phyloP scores from a whole-genome alignment of 2,797 vertebrate species.

The Graptemys geographica region DNA sequence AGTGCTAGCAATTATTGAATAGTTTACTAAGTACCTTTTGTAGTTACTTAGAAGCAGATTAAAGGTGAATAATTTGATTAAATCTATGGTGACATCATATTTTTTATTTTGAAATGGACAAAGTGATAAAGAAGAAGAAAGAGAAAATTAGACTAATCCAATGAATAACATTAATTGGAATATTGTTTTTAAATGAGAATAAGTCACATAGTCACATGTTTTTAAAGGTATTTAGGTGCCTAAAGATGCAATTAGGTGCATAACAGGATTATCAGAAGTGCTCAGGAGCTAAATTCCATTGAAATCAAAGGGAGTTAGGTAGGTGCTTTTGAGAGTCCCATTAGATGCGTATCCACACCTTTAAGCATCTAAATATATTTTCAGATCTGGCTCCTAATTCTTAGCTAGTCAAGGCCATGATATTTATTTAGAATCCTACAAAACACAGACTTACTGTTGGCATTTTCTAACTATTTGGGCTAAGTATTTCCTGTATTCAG shows the following conservation, averaged over 20 bases:
- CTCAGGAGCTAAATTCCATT: neutral
- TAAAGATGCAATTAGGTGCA: neutral
- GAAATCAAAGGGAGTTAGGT: neutral
- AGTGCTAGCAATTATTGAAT: neutral
- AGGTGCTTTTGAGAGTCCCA: neutral
- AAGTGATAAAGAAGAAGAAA: neutral
- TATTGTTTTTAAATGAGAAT: conserved; percentile 4
- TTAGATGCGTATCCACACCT: neutral
- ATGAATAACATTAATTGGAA: neutral
- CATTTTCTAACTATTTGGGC: neutral
- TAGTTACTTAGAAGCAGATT: neutral
- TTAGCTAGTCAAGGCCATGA: neutral
- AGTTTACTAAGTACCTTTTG: neutral
- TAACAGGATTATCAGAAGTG: neutral
- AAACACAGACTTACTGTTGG: neutral
- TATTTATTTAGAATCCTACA: neutral
- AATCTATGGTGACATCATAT: neutral
- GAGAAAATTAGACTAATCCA: neutral
- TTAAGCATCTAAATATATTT: neutral
- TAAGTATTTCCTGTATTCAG: neutral
- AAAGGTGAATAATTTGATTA: conserved; percentile 6
- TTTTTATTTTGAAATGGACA: conserved; percentile 1
- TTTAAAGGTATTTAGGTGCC: neutral
- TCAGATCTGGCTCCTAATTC: neutral
- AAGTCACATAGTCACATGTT: neutral